Conservation (phyloP, 2,888 invertebrate species). For the Scaptomyza polygonia region DNA sequence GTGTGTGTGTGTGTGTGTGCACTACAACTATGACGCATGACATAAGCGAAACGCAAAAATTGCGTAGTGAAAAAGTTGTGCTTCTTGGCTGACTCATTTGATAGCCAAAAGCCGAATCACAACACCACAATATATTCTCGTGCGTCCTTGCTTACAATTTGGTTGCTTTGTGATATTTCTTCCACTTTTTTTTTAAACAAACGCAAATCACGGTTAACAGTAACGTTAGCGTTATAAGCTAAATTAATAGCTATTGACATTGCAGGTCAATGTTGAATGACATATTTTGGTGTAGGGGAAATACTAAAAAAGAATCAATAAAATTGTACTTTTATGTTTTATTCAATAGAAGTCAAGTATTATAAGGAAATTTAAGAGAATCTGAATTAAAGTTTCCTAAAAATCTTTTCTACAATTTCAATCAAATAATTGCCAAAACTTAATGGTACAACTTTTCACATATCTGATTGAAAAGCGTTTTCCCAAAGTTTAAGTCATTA, state of each 20-base stretch:
- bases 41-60: constrained; percentile 62
- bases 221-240: constrained; percentile 43
- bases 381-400: too few relatives aligned
- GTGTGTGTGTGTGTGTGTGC: constrained; percentile 32
- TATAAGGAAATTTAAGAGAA: too few relatives aligned
- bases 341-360: too few relatives aligned
- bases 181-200: constrained; percentile 10
- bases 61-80: constrained; percentile 76
- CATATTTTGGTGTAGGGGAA: too few relatives aligned
- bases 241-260: constrained; percentile 35
- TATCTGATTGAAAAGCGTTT: constrained; percentile 48
- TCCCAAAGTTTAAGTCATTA: constrained; percentile 20
- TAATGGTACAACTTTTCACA: constrained; percentile 46
- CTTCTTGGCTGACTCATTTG: constrained; percentile 44
- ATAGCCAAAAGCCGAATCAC: constrained; percentile 19
- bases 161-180: constrained; percentile 35
- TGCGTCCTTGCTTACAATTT: constrained; percentile 1
- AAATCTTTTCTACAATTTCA: neutral
- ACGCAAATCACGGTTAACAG: constrained; percentile 54
- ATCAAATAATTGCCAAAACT: constrained; percentile 6
- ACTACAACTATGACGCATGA: constrained; percentile 59
- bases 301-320: too few relatives aligned
- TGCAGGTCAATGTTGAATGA: too few relatives aligned
- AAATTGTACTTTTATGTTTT: neutral
- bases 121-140: constrained; percentile 5